phyloP scores from a whole-genome alignment of 2,797 vertebrate species.

The Morus bassanus region DNA sequence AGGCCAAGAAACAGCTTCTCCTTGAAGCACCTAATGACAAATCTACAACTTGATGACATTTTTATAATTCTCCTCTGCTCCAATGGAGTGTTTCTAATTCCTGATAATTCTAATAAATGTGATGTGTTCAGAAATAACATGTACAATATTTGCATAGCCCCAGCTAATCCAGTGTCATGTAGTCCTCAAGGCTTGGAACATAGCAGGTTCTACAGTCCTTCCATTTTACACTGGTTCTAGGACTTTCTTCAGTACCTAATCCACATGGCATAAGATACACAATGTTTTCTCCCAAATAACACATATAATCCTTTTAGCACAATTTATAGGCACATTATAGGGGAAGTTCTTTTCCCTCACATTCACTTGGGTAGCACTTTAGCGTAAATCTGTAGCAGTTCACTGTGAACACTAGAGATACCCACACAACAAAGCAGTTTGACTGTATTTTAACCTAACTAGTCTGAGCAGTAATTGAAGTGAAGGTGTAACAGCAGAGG shows the following conservation, averaged over 20 bases:
- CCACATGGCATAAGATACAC: not conserved
- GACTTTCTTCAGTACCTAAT: not conserved
- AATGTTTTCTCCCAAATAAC: not conserved
- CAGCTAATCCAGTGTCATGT: not conserved
- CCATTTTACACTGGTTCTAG: not conserved
- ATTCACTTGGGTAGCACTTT: not conserved
- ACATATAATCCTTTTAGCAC: not conserved
- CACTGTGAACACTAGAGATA: not conserved
- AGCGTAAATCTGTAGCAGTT: not conserved
- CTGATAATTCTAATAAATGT: constrained; percentile 4
- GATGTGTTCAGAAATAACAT: not conserved
- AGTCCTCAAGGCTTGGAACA: not conserved
- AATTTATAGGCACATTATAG: not conserved
- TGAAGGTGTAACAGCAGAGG: not conserved
- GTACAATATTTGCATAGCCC: not conserved
- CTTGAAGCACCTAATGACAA: not conserved
- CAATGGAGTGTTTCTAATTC: not conserved
- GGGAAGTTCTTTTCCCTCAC: not conserved
- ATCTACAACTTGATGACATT: not conserved
- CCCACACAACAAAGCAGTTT: not conserved
- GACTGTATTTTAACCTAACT: not conserved
- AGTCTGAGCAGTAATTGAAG: not conserved
- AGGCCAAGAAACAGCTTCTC: constrained; percentile 13
- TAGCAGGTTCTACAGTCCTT: not conserved
- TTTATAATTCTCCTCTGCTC: not conserved